These are phyloP conservation scores for Protophormia terraenovae DNA, from an alignment of 2,888 invertebrate genomes.

Conservation along the genomic window DNA sequence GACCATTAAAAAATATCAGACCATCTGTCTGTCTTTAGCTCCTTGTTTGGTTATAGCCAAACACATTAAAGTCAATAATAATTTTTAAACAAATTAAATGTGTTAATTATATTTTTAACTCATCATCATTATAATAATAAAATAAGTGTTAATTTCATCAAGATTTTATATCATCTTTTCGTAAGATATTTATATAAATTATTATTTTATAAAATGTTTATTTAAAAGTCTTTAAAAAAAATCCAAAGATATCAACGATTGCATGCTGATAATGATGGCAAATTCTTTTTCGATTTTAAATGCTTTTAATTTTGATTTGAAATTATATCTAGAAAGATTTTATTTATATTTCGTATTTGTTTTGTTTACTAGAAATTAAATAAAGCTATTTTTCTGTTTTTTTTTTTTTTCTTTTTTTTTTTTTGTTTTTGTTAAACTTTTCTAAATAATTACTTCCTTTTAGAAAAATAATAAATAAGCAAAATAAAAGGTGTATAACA, in stretches of 20 bases:
- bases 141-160: not conserved
- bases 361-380: not conserved
- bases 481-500: not conserved
- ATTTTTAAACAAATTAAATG: not conserved
- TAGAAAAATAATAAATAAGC: too few species aligned
- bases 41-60: too few species aligned
- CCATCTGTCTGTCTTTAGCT: not conserved
- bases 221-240: not conserved
- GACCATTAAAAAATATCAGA: not conserved
- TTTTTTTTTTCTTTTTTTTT: not conserved
- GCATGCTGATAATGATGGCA: constrained; percentile 1
- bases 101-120: not conserved
- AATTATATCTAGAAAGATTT: not conserved
- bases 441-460: constrained; percentile 25
- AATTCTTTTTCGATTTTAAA: not conserved
- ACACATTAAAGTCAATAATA: not conserved
- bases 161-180: not conserved
- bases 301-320: not conserved
- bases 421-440: not conserved
- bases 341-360: not conserved
- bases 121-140: too few species aligned
- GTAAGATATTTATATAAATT: not conserved
- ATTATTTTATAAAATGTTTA: not conserved
- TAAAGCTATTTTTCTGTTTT: not conserved
- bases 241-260: not conserved